Evolutionary conservation across 2,113 vertebrate species (phyloP), one percentile per base, ranked within the genome.

Genomic region (Calidris pugnax): DNA sequence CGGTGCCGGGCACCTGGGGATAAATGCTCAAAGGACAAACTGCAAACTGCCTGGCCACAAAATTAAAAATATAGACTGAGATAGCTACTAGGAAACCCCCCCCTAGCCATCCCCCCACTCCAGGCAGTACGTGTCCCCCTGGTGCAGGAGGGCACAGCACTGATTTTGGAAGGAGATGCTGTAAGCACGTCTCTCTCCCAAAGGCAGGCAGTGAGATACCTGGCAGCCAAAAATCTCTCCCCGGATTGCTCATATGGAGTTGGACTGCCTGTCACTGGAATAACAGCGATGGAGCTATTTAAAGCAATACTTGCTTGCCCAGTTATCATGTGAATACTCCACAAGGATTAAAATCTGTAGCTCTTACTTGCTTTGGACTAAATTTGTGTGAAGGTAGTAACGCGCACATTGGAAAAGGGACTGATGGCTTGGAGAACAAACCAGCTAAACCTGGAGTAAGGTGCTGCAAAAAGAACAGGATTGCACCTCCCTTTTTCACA

Each of bases 221-320:
- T 79, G 57, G 62, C 53, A 87, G 78, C 43, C 91, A 91, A 66
- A 94, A 87, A 76, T 37, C 81, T 85, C 59, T 74, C 26, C 30
- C 43, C 15, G 17, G 27, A 56, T 26, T 41, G 35, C 41, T 85
- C 74, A 69, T 18, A 72, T 10, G 18, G 77, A 89, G 73, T 56
- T 94, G 74, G 77, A 82, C 62, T 39, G 33, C 5, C 1, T 64
- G 72, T 56, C 73, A 35, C 51, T 69, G 68, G 23, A 89, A n/a
- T 64, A 91, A 41, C 74, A 78, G 51, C 9, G 1, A 94, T 72
- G 62, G 39, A 86, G 90, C 75, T 96, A 96, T 94, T 96, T 96
- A 91, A 96, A 96, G 89, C 73, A 75, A 55, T 71, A 45, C 27
- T 75, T 87, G 45, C 67, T 75, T 71, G 67, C 81, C 56, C 72